These are phyloP conservation scores for Scaptomyza cyrtandrae DNA, from an alignment of 2,888 invertebrate genomes.

Conservation along the genomic window DNA sequence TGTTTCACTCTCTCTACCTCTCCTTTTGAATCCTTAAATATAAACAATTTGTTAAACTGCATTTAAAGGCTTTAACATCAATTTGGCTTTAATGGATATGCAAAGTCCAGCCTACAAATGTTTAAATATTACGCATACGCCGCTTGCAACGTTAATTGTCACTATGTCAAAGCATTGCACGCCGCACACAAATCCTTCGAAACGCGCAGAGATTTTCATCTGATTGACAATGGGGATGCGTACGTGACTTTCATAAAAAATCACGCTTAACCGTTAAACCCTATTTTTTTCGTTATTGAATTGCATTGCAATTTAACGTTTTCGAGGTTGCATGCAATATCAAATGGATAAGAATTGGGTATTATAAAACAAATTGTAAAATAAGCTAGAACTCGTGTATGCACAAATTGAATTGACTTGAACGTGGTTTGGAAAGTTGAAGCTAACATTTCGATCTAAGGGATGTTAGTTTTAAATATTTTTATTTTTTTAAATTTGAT, in stretches of 20 bases:
- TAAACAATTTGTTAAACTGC: conserved; percentile 3
- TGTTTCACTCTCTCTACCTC: too few species aligned
- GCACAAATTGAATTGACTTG: background rate
- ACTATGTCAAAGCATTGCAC: conserved; percentile 31
- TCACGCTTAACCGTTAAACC: conserved; percentile 30
- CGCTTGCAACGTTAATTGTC: conserved; percentile 42
- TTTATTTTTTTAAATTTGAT: too few species aligned
- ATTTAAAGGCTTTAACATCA: conserved; percentile 28
- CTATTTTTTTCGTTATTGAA: conserved; percentile 20
- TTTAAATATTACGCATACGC: conserved; percentile 52
- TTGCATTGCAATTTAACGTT: conserved; percentile 15
- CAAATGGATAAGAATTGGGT: background rate
- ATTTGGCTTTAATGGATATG: conserved; percentile 17
- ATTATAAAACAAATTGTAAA: conserved; percentile 1
- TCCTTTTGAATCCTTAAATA: too few species aligned
- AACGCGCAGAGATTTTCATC: conserved; percentile 45
- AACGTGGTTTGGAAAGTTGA: background rate
- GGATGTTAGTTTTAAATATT: too few species aligned
- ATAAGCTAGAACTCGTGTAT: background rate
- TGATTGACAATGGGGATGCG: conserved; percentile 46
- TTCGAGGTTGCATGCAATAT: background rate
- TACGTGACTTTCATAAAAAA: conserved; percentile 43
- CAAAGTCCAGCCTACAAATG: conserved; percentile 29
- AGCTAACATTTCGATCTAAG: too few species aligned
- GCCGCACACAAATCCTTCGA: conserved; percentile 31